Evolutionary conservation across 2,888 invertebrate species (phyloP), one percentile per base, ranked within the genome.

Genomic region (Nymphalis c-album): DNA sequence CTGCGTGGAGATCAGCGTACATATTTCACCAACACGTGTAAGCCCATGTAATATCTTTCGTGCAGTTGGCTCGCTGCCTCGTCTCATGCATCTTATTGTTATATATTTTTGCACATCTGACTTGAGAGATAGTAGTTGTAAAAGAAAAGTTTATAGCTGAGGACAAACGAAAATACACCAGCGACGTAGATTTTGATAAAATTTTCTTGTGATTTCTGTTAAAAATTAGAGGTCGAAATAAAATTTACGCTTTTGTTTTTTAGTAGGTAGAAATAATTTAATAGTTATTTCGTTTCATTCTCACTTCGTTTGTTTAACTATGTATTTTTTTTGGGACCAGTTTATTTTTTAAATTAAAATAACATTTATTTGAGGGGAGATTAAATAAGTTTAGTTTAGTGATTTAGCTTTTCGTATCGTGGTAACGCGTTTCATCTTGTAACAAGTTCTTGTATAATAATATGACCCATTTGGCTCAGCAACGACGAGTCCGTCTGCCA

Each of bases 401-500:
- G 26, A 31, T 55, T 55, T 22, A 13, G 13, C 4, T 26, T 17
- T 17, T 55, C 7, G 13, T 17, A n/a, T 10, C 13, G 22, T 7
- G 31, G 63, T 58, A 59, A 61, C 55, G 51, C 31, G 60, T 68
- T 68, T 55, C 62, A 60, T 45, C 58, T 67, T 17, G 59, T 70
- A 64, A 64, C 64, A 63, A 59, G 63, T 69, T 67, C 64, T 64
- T 63, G 35, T 64, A 13, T 64, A 40, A 40, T 40, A 40, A 40
- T 40, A 67, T 69, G 69, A 71, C 69, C 71, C 67, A 71, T 69
- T 71, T 71, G 71, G 71, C 71, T 64, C 71, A 64, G 47, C 31
- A 31, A 58, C 18, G 62, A 31, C 51, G 48, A 57, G 60, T 51
- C 26, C 51, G 61, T 26, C 63, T 71, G 71, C 71, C 69, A 67